phyloP scores from a whole-genome alignment of 2,797 vertebrate genomes.

The Pseudocheirus occidentalis region DNA sequence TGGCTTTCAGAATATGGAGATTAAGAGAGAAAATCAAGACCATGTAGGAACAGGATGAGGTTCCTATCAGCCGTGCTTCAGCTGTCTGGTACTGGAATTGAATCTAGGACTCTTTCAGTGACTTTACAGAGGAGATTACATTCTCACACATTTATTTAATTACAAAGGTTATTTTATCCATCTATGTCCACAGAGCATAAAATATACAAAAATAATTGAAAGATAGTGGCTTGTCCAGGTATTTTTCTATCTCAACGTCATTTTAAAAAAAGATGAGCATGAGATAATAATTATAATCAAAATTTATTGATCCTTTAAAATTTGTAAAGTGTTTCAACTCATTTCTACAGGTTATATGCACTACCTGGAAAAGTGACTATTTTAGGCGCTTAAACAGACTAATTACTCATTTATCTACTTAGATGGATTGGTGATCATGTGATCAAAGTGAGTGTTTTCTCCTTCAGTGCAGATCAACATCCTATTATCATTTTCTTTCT shows the following conservation, averaged over 20 bases:
- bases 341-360: too few species aligned
- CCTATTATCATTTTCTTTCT: not conserved
- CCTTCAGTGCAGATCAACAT: not conserved
- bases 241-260: not conserved
- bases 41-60: not conserved
- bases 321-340: too few species aligned
- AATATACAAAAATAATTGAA: not conserved
- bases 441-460: not conserved
- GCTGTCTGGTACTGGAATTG: not conserved
- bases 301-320: too few species aligned
- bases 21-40: not conserved
- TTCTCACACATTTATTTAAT: not conserved
- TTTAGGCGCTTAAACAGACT: too few species aligned
- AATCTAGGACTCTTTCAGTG: not conserved
- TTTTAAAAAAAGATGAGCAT: not conserved
- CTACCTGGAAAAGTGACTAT: too few species aligned
- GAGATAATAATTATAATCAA: not conserved
- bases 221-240: not conserved
- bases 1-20: not conserved
- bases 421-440: not conserved
- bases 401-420: not conserved
- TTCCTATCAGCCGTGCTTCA: not conserved
- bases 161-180: not conserved
- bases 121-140: not conserved
- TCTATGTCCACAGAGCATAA: not conserved